Base-by-base conservation (phyloP, 1,140 invertebrate genomes). In the Rhagoletis pomonella region DNA sequence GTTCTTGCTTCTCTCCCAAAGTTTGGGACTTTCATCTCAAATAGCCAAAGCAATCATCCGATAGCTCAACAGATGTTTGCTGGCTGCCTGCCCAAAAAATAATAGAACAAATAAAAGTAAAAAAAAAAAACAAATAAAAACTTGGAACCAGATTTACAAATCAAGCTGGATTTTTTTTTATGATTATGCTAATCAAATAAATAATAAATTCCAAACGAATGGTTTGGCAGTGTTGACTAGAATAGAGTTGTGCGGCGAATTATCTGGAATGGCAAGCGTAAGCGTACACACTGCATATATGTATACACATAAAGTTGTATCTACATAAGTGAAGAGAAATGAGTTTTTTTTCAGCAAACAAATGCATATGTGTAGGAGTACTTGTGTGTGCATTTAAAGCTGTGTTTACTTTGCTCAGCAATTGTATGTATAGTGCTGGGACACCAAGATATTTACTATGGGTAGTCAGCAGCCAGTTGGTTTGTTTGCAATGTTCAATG, bases 101-200 rank as follows among this genome's bases (percentile, higher is more conserved):
- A 17, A 64, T 59, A n/a, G 17, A 14, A 55, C 1, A 55, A 81
- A 7, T 29, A 67, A 67, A 67, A 62, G 17, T 62, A 62, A 14
- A 9, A 62, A 64, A 64, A n/a, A 64, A n/a, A 17, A 64, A n/a
- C 3, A 12, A 64, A 29, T 29, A n/a, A 19, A 5, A 67, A 39
- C 64, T 67, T 5, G 6, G 64, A 4, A 91, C 90, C 90, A 91
- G 89, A 89, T 90, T 91, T 90, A 91, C 90, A 91, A 91, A 90
- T 90, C 90, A 90, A 90, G 89, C 90, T 90, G 88, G 90, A 89
- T 90, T 89, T 47, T 90, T 90, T 89, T 90, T 90, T 91, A 90
- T 90, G 89, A 88, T 91, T 91, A 90, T 91, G 90, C 89, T 90
- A 91, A 91, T 91, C 91, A 90, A 91, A 90, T 91, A 91, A 91